A percentile compares a stretch with the other conserved stretches of the same genome.
Evolutionary conservation across 92 coral and sea anemone species (phyloP).

Genomic region (Siderastrea radians): DNA sequence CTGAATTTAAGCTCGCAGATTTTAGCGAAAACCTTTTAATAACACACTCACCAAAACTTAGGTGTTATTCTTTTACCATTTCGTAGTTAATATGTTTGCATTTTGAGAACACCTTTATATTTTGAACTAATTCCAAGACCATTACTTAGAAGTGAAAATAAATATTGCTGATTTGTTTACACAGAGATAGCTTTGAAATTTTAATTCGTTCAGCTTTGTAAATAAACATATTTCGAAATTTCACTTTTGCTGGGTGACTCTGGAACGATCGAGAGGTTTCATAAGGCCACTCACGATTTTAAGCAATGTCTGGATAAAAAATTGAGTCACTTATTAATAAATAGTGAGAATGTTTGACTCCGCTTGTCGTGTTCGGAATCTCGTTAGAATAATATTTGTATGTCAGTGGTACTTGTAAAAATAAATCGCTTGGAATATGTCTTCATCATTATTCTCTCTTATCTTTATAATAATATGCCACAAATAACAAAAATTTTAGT

Average conservation of each 20-base stretch:
- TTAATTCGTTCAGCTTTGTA: slow-evolving; percentile 17
- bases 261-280: neutral
- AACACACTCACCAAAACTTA: neutral
- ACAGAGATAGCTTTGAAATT: neutral
- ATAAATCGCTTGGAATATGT: too few species aligned
- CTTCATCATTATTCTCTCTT: too few species aligned
- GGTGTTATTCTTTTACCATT: neutral
- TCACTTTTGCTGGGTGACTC: neutral
- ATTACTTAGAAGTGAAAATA: neutral
- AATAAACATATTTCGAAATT: neutral
- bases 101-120: neutral
- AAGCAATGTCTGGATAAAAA: neutral
- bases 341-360: too few species aligned
- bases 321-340: too few species aligned
- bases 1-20: neutral
- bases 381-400: too few species aligned
- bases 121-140: slow-evolving; percentile 3
- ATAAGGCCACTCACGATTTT: neutral
- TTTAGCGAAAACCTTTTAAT: neutral
- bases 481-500: too few species aligned
- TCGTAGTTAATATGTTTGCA: neutral
- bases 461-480: too few species aligned
- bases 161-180: slow-evolving; percentile 27
- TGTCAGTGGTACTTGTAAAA: too few species aligned
- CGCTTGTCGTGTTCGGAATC: too few species aligned